Evolutionary conservation across 2,797 vertebrate species (phyloP).

Genomic region (Lerista edwardsae): DNA sequence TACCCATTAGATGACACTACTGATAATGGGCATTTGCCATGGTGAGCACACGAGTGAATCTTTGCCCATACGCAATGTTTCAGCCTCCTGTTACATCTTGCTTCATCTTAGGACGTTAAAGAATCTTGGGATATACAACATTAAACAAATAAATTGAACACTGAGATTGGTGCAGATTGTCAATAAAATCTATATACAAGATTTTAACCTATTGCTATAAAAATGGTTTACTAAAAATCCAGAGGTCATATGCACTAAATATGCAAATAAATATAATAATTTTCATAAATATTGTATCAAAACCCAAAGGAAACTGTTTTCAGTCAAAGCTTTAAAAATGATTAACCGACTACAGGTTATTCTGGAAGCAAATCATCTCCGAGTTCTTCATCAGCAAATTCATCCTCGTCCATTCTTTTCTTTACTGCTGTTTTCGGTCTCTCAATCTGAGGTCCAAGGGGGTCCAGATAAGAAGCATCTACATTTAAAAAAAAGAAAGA

Average conservation of each 20-base stretch:
- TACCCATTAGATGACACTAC: too few species aligned
- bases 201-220: constrained; percentile 21
- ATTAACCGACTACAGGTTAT: constrained; percentile 60
- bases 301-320: constrained; percentile 41
- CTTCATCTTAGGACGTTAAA: neutral
- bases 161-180: neutral
- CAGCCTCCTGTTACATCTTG: neutral
- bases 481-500: constrained; percentile 50
- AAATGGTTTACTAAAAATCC: constrained; percentile 41
- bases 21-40: neutral
- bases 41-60: neutral
- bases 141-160: neutral
- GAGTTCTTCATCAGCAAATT: constrained; percentile 94
- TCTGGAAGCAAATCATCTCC: constrained; percentile 95
- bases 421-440: constrained; percentile 93
- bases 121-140: neutral
- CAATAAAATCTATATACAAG: neutral
- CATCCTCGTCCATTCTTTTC: constrained; percentile 88
- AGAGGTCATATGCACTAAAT: constrained; percentile 11
- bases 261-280: constrained; percentile 17
- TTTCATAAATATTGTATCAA: constrained; percentile 46
- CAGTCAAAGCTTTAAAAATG: constrained; percentile 37
- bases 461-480: constrained; percentile 94
- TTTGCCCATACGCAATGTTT: neutral
- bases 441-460: constrained; percentile 92